These are phyloP conservation scores for Aporophyla nigra DNA, from an alignment of 2,888 invertebrate genomes.

Conservation along the genomic window DNA sequence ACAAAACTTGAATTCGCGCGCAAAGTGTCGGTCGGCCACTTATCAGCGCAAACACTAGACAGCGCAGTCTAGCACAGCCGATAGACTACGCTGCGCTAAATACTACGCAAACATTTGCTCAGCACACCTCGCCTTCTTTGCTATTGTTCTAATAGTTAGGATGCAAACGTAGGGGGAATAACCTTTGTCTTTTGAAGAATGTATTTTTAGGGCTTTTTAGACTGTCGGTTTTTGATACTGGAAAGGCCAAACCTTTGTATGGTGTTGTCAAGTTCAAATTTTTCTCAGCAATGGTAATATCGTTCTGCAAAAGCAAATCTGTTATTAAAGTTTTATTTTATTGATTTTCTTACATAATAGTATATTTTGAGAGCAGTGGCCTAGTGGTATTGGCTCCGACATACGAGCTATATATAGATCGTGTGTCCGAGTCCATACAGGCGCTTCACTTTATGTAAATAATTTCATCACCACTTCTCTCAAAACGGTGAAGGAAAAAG, in stretches of 20 bases:
- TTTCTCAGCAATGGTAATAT: neutral
- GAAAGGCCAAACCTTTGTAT: neutral
- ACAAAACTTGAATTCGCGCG: constrained; percentile 36
- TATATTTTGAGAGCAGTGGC: too few species aligned
- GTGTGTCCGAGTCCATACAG: too few species aligned
- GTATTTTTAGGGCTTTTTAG: neutral
- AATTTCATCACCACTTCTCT: too few species aligned
- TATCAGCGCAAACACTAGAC: constrained; percentile 60
- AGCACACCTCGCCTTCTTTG: constrained; percentile 52
- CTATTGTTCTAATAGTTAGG: constrained; percentile 45
- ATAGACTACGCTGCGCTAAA: constrained; percentile 59
- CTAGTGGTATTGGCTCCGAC: too few species aligned
- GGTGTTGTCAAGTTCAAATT: neutral
- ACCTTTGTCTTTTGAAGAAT: constrained; percentile 18
- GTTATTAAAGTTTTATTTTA: too few species aligned
- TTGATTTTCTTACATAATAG: too few species aligned
- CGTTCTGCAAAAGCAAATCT: neutral
- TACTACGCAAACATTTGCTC: constrained; percentile 58
- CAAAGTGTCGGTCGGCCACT: constrained; percentile 59
- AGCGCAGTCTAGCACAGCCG: constrained; percentile 23
- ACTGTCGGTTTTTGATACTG: neutral
- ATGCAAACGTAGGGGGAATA: constrained; percentile 23
- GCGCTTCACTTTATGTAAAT: too few species aligned
- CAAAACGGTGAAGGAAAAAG: too few species aligned
- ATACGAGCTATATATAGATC: too few species aligned